These are phyloP conservation scores for Oceanites oceanicus DNA, from an alignment of 2,113 vertebrate species.

Conservation along the genomic window DNA sequence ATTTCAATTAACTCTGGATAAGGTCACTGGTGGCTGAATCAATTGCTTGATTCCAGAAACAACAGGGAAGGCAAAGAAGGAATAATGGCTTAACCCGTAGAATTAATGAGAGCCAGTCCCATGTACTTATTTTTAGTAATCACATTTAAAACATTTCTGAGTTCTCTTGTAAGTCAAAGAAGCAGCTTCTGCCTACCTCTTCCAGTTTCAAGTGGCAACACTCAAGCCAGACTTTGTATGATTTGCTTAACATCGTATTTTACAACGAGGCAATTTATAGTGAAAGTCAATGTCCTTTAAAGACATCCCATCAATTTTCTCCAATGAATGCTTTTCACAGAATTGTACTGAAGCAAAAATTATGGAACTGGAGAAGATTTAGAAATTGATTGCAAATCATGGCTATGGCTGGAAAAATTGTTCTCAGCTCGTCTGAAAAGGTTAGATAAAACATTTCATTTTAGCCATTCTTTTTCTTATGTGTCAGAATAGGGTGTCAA, in stretches of 20 bases:
- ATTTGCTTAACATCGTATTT: not conserved
- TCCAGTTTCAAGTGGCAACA: not conserved
- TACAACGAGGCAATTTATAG: not conserved
- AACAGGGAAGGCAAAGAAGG: not conserved
- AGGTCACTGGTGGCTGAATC: constrained; percentile 27
- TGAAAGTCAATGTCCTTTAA: constrained; percentile 20
- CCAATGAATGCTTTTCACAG: constrained; percentile 21
- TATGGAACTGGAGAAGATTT: not conserved
- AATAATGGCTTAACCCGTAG: not conserved
- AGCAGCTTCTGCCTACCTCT: not conserved
- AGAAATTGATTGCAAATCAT: constrained; percentile 34
- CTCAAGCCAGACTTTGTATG: not conserved
- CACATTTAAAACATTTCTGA: not conserved
- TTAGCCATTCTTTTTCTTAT: not conserved
- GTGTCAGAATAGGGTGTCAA: not conserved
- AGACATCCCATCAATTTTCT: constrained; percentile 26
- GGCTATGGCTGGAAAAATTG: not conserved
- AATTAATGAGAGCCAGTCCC: not conserved
- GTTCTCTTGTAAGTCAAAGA: not conserved
- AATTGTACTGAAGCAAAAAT: constrained; percentile 29
- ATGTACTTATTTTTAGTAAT: not conserved
- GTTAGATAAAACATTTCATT: not conserved
- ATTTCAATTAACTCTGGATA: constrained; percentile 40
- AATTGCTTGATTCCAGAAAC: not conserved
- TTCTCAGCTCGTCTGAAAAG: not conserved